Percentiles rank a stretch among this genome's conserved stretches.
Evolutionary conservation across 1,140 invertebrate genomes (phyloP).

Genomic region (Dendrolimus kikuchii): DNA sequence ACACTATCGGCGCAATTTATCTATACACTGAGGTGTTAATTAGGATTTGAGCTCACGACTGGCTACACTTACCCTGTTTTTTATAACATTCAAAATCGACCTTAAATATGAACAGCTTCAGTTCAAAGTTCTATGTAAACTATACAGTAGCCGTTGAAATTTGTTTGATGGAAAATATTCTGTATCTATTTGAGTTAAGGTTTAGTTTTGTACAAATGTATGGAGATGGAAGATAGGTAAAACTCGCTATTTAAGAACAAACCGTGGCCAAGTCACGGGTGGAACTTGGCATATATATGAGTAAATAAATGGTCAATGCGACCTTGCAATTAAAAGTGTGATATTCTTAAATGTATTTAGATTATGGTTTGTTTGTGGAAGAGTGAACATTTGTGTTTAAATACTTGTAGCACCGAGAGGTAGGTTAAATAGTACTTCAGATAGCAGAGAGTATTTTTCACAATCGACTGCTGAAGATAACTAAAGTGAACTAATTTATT

Average conservation of each 20-base stretch:
- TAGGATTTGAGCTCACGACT: conserved; percentile 63
- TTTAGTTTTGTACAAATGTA: neutral
- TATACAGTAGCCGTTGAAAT: too few species aligned
- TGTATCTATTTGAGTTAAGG: neutral
- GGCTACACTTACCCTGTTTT: conserved; percentile 1
- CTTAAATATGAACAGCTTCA: neutral
- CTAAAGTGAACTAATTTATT: too few species aligned
- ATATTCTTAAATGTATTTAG: conserved; percentile 3
- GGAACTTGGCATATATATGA: conserved; percentile 52
- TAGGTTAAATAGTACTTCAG: too few species aligned
- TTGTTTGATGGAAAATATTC: too few species aligned
- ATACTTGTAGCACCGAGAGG: too few species aligned
- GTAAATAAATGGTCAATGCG: conserved; percentile 41
- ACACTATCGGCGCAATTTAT: conserved; percentile 60
- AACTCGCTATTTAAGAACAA: conserved; percentile 49
- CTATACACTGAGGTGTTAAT: conserved; percentile 61
- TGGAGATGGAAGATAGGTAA: conserved; percentile 50
- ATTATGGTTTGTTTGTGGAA: neutral
- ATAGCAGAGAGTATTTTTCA: too few species aligned
- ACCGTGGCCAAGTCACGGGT: conserved; percentile 46
- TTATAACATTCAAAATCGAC: conserved; percentile 1
- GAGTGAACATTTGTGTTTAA: too few species aligned
- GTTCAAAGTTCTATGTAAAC: too few species aligned
- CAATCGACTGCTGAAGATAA: too few species aligned
- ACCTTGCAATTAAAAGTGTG: conserved; percentile 45